Evolutionary conservation across 2,797 vertebrate genomes (phyloP).

Genomic region (Molossus alvarezi): DNA sequence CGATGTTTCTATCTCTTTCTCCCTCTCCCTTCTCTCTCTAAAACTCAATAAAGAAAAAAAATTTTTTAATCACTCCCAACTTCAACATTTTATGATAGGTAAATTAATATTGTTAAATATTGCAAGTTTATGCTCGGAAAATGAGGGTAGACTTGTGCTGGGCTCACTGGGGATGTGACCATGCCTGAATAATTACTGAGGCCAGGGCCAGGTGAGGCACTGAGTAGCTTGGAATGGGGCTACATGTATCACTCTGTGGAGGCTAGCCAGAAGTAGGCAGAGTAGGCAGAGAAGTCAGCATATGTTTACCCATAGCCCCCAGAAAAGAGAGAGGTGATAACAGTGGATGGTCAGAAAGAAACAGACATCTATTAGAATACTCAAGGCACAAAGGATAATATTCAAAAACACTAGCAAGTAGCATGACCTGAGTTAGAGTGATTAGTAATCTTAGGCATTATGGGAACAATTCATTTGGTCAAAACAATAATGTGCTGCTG

Average conservation of each 20-base stretch:
- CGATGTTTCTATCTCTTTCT: too few relatives aligned
- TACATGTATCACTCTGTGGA: neutral
- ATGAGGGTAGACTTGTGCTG: neutral
- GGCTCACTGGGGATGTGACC: neutral
- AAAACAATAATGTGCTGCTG: constrained; percentile 49
- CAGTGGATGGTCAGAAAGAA: neutral
- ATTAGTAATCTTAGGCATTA: neutral
- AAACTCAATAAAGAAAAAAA: too few relatives aligned
- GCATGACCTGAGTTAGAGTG: constrained; percentile 3
- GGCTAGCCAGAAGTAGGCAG: neutral
- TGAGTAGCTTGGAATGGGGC: neutral
- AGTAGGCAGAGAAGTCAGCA: neutral
- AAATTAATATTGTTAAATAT: constrained; percentile 56
- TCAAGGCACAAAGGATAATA: constrained; percentile 9
- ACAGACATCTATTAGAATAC: neutral
- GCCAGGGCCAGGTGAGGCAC: neutral
- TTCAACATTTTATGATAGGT: neutral
- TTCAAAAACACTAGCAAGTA: constrained; percentile 16
- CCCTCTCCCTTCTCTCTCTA: too few relatives aligned
- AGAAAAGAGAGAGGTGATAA: neutral
- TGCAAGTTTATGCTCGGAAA: constrained; percentile 53
- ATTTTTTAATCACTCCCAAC: neutral
- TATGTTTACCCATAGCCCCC: neutral
- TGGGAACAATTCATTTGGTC: neutral
- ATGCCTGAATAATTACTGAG: constrained; percentile 38